These are phyloP conservation scores for Barypeithes pellucidus DNA, from an alignment of 2,888 invertebrate genomes.

Conservation along the genomic window DNA sequence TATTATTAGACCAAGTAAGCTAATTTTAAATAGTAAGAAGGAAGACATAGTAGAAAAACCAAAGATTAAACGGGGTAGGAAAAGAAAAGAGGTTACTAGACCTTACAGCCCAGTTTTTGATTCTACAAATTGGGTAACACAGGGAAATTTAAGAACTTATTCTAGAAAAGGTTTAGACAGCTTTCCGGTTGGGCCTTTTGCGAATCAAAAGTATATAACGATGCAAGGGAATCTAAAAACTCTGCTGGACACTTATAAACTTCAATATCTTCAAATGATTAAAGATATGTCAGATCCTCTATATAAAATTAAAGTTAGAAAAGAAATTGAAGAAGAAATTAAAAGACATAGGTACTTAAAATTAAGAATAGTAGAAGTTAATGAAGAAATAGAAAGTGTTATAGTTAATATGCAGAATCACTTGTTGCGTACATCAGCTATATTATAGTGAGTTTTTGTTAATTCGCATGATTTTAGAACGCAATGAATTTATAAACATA, in stretches of 20 bases:
- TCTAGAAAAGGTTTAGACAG: slow-evolving; percentile 27
- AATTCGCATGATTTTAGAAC: background rate
- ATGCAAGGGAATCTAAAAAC: slow-evolving; percentile 37
- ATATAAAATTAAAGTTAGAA: slow-evolving; percentile 43
- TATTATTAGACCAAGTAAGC: slow-evolving; percentile 45
- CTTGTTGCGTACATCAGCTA: slow-evolving; percentile 6
- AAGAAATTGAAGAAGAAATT: slow-evolving; percentile 45
- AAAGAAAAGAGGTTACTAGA: slow-evolving; percentile 33
- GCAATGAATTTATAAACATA: no score
- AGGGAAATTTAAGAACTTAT: slow-evolving; percentile 26
- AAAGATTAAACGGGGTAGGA: slow-evolving; percentile 30
- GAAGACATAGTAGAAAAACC: slow-evolving; percentile 15
- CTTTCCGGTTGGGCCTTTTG: slow-evolving; percentile 10
- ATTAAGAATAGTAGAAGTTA: slow-evolving; percentile 32
- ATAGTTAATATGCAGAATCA: slow-evolving; percentile 46
- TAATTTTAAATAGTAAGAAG: slow-evolving; percentile 28
- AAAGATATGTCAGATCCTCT: slow-evolving; percentile 50
- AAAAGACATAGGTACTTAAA: slow-evolving; percentile 45
- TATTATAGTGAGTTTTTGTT: background rate
- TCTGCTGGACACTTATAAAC: slow-evolving; percentile 49
- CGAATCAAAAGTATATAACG: slow-evolving; percentile 4
- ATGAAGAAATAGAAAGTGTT: slow-evolving; percentile 50
- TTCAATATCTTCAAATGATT: slow-evolving; percentile 49
- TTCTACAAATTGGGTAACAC: slow-evolving; percentile 27
- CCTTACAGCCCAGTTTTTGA: slow-evolving; percentile 31